These are phyloP conservation scores for Actinia equina DNA, from an alignment of 64 coral and sea anemone species.

Conservation along the genomic window DNA sequence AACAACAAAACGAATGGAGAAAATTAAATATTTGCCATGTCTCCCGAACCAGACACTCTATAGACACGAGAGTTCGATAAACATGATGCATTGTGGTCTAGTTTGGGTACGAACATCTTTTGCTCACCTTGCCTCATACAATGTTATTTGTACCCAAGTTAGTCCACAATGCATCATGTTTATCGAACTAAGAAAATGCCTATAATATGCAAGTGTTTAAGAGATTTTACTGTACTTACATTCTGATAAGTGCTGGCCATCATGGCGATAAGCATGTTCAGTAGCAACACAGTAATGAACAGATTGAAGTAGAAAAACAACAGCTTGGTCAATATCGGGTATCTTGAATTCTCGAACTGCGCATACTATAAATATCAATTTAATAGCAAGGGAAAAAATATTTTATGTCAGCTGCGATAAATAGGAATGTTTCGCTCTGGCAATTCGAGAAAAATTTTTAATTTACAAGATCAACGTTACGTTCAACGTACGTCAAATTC, in stretches of 20 bases:
- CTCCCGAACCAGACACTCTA: too few relatives aligned
- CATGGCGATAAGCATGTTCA: constrained; percentile 97
- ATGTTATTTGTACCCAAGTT: too few relatives aligned
- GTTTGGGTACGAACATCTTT: too few relatives aligned
- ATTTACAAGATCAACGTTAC: too few relatives aligned
- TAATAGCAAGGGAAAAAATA: not conserved
- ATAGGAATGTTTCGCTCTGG: not conserved
- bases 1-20: not conserved
- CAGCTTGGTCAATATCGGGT: constrained; percentile 63
- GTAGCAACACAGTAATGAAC: constrained; percentile 67
- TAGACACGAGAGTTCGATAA: too few relatives aligned
- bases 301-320: constrained; percentile 93
- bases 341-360: constrained; percentile 53
- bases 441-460: too few relatives aligned
- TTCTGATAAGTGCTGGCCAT: constrained; percentile 93
- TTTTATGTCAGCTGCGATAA: not conserved
- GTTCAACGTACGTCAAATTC: constrained; percentile 71
- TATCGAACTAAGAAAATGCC: not conserved
- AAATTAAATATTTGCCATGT: too few relatives aligned
- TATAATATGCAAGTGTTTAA: not conserved
- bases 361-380: not conserved
- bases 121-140: too few relatives aligned
- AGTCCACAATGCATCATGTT: too few relatives aligned
- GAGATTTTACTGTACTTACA: constrained; percentile 40
- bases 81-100: too few relatives aligned